Evolutionary conservation across 2,888 invertebrate species (phyloP), one percentile per base, ranked within the genome.

Genomic region (Epistrophe eligans): DNA sequence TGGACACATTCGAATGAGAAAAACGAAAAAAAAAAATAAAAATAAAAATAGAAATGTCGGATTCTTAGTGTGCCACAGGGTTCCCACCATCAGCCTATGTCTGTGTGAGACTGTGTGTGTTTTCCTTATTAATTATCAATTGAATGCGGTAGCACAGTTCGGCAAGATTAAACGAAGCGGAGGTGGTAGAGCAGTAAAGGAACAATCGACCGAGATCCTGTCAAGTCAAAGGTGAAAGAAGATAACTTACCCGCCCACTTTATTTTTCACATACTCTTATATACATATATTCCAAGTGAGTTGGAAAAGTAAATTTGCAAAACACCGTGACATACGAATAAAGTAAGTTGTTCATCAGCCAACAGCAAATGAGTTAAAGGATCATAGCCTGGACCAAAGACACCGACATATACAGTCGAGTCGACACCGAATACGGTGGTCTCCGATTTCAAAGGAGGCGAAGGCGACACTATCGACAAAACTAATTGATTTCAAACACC

Each of bases 401-500:
- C 83, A 48, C 60, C 58, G 43, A 48, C n/a, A n/a, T n/a, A n/a
- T n/a, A n/a, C 70, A 73, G 2, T 32, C 32, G 8, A 28, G 17
- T 6, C 80, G 76, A 76, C 76, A 28, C 55, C 60, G 24, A 74
- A 71, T 74, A 19, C 38, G 79, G 76, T 82, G 77, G 79, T 88
- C 83, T 81, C 82, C 35, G 71, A 77, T 84, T 88, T 84, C 89
- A 88, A 89, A 89, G 88, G 85, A 88, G 89, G 88, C 89, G 90
- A 90, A 91, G 91, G 92, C 91, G 91, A 91, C 91, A 92, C 90
- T 90, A 90, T 91, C 91, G 91, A 92, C 92, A 92, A 92, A 92
- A 92, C 92, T 92, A 92, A 92, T 92, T 92, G 92, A 92, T 92
- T 92, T 92, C 90, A 91, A 92, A 91, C 91, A 90, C 90, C 90